Conservation (phyloP, 2,888 invertebrate species). For the Synergus gifuensis region DNA sequence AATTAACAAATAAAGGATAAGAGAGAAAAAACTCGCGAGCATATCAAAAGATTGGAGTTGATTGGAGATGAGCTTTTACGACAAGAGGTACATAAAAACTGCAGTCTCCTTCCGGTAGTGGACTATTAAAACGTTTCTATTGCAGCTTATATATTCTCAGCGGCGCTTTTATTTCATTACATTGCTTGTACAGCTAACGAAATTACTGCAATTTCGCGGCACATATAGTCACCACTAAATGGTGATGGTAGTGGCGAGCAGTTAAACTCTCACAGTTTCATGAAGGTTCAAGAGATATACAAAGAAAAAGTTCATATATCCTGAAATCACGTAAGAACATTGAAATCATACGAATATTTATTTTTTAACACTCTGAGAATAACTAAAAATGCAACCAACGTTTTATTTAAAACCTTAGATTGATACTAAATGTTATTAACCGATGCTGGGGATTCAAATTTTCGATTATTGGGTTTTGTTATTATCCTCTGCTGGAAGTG, state of each 20-base stretch:
- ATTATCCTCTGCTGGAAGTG: too few relatives aligned
- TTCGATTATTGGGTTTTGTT: too few relatives aligned
- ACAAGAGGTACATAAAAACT: conserved; percentile 23
- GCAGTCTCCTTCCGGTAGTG: conserved; percentile 12
- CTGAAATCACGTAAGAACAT: background rate
- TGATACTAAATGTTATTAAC: too few relatives aligned
- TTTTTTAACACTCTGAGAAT: background rate
- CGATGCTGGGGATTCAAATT: too few relatives aligned
- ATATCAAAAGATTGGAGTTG: background rate
- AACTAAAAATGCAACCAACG: too few relatives aligned
- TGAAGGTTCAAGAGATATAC: background rate
- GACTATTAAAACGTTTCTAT: conserved; percentile 38
- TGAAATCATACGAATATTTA: conserved; percentile 2
- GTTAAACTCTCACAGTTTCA: background rate
- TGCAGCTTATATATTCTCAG: conserved; percentile 50
- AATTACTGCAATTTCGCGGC: conserved; percentile 66
- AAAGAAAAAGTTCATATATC: conserved; percentile 6
- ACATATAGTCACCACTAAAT: conserved; percentile 28
- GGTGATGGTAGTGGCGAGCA: background rate
- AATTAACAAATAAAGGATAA: background rate
- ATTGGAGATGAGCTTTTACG: conserved; percentile 30
- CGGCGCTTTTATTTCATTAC: conserved; percentile 66
- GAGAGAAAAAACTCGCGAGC: conserved; percentile 6
- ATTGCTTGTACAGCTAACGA: conserved; percentile 64
- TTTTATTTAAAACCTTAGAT: background rate